Percentiles rank a stretch among this genome's conserved stretches.
These are phyloP conservation scores for Digitonthophagus gazella DNA, from an alignment of 2,888 invertebrate species.

Conservation along the genomic window DNA sequence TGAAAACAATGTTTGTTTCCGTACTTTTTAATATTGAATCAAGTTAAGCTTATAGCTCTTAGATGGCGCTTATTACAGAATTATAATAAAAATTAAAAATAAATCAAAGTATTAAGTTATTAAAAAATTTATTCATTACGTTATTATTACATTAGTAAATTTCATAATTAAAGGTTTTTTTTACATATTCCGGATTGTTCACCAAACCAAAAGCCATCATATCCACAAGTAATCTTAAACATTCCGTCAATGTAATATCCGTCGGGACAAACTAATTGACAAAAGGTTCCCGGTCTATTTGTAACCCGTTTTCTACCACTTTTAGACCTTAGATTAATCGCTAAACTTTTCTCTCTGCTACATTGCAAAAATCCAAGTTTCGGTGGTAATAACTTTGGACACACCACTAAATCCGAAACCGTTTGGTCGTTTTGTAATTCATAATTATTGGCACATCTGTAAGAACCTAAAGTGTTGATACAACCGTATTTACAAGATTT, in stretches of 20 bases:
- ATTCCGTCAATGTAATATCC: slow-evolving; percentile 51
- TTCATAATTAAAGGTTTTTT: neutral
- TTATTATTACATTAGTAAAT: slow-evolving; percentile 6
- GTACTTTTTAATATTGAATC: too few species aligned
- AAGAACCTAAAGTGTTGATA: slow-evolving; percentile 65
- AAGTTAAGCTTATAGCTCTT: too few species aligned
- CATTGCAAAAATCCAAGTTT: slow-evolving; percentile 53
- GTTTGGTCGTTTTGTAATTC: slow-evolving; percentile 35
- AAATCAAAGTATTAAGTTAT: too few species aligned
- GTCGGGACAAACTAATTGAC: slow-evolving; percentile 52
- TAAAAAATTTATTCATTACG: slow-evolving; percentile 3
- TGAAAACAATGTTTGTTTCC: too few species aligned
- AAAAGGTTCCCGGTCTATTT: slow-evolving; percentile 54
- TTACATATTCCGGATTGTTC: slow-evolving; percentile 52
- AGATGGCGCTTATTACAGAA: too few species aligned
- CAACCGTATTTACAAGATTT: slow-evolving; percentile 55
- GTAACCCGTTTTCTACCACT: slow-evolving; percentile 44
- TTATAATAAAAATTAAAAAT: too few species aligned
- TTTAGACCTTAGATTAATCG: slow-evolving; percentile 32
- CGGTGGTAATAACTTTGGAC: slow-evolving; percentile 52
- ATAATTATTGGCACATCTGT: slow-evolving; percentile 48
- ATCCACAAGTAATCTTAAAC: slow-evolving; percentile 51
- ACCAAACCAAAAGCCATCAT: slow-evolving; percentile 52
- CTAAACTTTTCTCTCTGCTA: slow-evolving; percentile 41
- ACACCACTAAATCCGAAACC: slow-evolving; percentile 34